These are phyloP conservation scores for Sinosuthora webbiana DNA, from an alignment of 2,113 vertebrate species.

Conservation along the genomic window DNA sequence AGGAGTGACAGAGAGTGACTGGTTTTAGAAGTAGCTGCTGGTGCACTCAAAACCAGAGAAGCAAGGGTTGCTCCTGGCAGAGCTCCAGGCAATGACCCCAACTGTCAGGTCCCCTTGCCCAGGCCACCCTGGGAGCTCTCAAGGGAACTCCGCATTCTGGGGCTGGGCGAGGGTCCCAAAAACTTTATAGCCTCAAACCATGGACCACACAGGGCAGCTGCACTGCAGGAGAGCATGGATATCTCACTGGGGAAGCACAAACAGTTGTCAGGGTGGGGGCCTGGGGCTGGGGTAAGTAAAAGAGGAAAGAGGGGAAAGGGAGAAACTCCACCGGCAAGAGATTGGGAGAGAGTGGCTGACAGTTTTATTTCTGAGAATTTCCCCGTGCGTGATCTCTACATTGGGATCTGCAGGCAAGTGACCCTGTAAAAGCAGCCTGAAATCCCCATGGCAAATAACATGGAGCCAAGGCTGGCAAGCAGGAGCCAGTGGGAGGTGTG, in stretches of 20 bases:
- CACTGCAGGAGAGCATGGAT: not conserved
- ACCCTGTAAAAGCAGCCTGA: conserved; percentile 26
- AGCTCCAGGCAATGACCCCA: not conserved
- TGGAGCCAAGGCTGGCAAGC: not conserved
- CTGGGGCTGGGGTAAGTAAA: not conserved
- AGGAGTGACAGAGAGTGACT: not conserved
- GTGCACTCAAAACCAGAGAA: not conserved
- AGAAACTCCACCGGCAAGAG: conserved; percentile 1
- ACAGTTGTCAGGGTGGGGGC: not conserved
- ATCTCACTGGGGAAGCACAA: not conserved
- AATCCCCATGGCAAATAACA: conserved; percentile 51
- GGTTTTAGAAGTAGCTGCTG: not conserved
- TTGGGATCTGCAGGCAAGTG: conserved; percentile 1
- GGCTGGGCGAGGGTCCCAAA: not conserved
- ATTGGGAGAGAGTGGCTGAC: conserved; percentile 5
- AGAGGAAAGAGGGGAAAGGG: not conserved
- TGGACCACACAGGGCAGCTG: not conserved
- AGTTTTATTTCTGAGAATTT: conserved; percentile 57
- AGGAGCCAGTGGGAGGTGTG: not conserved
- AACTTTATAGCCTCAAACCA: not conserved
- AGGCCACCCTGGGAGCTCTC: not conserved
- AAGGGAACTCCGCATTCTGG: not conserved
- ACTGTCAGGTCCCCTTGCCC: not conserved
- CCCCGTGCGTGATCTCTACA: not conserved
- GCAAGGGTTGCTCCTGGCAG: not conserved